These are phyloP conservation scores for Pithecia hirsuta DNA, from an alignment of 2,797 vertebrate species.

Conservation along the genomic window DNA sequence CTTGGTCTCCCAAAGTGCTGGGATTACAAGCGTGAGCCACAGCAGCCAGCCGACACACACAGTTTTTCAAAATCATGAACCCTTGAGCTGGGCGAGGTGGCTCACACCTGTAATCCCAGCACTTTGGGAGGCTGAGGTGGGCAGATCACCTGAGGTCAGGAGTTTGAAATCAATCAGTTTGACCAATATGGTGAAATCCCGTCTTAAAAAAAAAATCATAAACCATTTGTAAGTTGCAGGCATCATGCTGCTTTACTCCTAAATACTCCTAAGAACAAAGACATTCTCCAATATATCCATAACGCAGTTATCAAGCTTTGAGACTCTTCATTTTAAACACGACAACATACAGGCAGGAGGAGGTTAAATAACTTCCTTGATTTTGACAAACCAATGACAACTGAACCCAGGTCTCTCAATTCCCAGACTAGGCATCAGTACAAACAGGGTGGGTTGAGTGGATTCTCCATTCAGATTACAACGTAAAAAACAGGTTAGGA, in stretches of 20 bases:
- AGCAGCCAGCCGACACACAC: too few relatives aligned
- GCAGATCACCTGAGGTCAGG: too few relatives aligned
- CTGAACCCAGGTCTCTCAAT: neutral
- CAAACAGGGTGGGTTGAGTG: neutral
- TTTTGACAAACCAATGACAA: neutral
- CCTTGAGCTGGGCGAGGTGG: too few relatives aligned
- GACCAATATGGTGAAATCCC: too few relatives aligned
- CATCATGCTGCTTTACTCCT: neutral
- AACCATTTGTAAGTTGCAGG: neutral
- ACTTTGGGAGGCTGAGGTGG: too few relatives aligned
- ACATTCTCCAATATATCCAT: neutral
- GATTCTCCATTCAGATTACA: neutral
- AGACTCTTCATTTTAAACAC: neutral
- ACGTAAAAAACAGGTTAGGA: neutral
- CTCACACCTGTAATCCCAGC: too few relatives aligned
- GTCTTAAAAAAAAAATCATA: too few relatives aligned
- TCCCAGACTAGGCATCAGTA: neutral
- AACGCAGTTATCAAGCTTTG: neutral
- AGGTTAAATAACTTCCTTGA: neutral
- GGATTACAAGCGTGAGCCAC: too few relatives aligned
- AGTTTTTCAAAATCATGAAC: too few relatives aligned
- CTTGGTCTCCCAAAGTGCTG: too few relatives aligned
- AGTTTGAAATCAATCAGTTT: too few relatives aligned
- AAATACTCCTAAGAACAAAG: neutral
- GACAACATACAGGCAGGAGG: neutral